phyloP scores from a whole-genome alignment of 2,797 vertebrate species.

The Lagorchestes hirsutus region DNA sequence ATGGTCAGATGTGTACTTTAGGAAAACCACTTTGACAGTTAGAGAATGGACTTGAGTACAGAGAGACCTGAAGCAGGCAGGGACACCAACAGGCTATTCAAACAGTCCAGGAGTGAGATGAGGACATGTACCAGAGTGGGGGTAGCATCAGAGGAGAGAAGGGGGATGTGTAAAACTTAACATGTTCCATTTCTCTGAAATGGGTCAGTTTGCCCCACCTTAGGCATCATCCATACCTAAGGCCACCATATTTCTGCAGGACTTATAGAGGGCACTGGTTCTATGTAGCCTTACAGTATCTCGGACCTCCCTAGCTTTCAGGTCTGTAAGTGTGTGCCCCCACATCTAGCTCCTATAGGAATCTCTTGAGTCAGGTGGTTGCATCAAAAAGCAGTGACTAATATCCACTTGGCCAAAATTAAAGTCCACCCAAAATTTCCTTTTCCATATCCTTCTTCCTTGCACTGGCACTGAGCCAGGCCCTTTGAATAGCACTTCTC shows the following conservation, averaged over 20 bases:
- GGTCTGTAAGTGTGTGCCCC: background rate
- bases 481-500: constrained; percentile 21
- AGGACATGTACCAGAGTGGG: background rate
- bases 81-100: background rate
- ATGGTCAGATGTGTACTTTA: background rate
- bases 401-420: constrained; percentile 1
- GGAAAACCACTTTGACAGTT: background rate
- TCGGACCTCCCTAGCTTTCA: background rate
- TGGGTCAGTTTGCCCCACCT: background rate
- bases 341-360: background rate
- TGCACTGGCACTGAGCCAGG: background rate
- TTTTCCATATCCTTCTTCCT: background rate
- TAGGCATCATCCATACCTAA: background rate
- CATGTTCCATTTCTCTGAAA: background rate
- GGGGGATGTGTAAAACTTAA: background rate
- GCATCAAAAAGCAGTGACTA: constrained; percentile 44
- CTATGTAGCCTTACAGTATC: background rate
- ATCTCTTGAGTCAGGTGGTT: constrained; percentile 4
- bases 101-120: background rate
- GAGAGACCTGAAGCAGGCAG: background rate
- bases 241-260: background rate
- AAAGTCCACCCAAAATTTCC: background rate
- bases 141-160: background rate
- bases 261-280: background rate
- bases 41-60: background rate